Percentiles rank a stretch among this genome's conserved stretches.
These are phyloP conservation scores for Nipponia nippon DNA, from an alignment of 2,113 vertebrate species.

Conservation along the genomic window DNA sequence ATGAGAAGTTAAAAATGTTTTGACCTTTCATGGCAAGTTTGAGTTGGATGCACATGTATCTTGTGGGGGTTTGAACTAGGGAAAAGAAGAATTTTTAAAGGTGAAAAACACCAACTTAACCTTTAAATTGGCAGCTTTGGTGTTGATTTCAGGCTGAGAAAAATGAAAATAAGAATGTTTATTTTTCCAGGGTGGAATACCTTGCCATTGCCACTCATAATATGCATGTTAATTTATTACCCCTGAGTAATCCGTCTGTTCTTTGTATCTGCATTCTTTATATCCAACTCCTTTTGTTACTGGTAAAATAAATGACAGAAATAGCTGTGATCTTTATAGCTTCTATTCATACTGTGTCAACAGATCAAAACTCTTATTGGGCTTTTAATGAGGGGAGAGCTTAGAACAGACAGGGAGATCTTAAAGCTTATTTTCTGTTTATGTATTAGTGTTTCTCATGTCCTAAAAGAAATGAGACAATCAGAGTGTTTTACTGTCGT, in stretches of 20 bases:
- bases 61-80: neutral
- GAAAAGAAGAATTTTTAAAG: neutral
- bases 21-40: neutral
- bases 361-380: neutral
- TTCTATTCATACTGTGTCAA: neutral
- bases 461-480: neutral
- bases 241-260: neutral
- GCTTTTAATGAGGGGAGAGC: conserved; percentile 1
- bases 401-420: neutral
- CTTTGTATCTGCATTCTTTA: neutral
- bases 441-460: neutral
- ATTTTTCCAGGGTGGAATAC: neutral
- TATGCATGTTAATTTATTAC: neutral
- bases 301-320: neutral
- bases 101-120: neutral
- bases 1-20: neutral
- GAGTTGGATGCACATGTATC: neutral
- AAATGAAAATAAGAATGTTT: neutral
- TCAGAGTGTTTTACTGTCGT: neutral
- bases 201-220: neutral
- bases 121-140: neutral
- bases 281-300: neutral
- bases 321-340: neutral
- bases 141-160: neutral
- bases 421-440: conserved; percentile 9